Conservation (phyloP, 2,797 vertebrate species). For the Peromyscus eremicus region DNA sequence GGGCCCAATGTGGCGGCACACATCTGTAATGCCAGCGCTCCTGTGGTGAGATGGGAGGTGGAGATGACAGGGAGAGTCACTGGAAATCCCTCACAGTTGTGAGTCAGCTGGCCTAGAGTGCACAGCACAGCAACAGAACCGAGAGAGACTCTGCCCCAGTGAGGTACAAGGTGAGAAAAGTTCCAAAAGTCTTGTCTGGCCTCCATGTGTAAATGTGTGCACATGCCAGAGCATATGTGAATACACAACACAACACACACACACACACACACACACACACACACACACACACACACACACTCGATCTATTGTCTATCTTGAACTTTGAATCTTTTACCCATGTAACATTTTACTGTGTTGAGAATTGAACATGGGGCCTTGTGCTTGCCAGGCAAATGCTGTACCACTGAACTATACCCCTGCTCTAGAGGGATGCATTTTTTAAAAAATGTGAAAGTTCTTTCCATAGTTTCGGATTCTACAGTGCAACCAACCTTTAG, state of each 20-base stretch:
- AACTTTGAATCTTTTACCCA: background rate
- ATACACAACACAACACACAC: background rate
- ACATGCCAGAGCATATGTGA: background rate
- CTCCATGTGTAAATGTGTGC: background rate
- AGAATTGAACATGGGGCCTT: background rate
- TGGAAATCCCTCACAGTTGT: background rate
- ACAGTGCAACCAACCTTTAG: background rate
- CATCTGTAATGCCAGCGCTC: no score
- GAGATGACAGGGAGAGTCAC: background rate
- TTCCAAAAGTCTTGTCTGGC: background rate
- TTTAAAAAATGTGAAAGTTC: background rate
- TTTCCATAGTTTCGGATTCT: background rate
- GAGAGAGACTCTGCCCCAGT: no score
- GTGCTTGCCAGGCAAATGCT: background rate
- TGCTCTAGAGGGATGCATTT: background rate
- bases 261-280: background rate
- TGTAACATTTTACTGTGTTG: background rate
- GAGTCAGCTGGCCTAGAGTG: background rate
- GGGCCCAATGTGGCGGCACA: background rate
- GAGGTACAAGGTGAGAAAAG: background rate
- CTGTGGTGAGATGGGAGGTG: background rate
- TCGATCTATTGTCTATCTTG: background rate
- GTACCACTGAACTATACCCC: background rate
- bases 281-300: background rate
- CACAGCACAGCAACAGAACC: background rate